Evolutionary conservation across 2,113 vertebrate genomes (phyloP).

Genomic region (Zonotrichia leucophrys): DNA sequence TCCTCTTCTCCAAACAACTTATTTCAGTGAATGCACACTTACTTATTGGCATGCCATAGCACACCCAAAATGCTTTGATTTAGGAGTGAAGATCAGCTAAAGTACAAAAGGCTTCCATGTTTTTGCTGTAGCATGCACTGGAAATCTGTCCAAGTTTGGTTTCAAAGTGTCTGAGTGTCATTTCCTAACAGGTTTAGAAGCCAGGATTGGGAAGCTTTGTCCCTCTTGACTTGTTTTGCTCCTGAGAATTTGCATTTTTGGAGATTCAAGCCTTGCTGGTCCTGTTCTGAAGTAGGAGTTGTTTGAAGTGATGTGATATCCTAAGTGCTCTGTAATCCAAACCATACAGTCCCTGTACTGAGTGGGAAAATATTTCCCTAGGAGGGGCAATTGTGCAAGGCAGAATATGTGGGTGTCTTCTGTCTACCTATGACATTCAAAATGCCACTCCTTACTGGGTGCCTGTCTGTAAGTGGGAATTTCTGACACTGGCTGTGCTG

Average conservation of each 20-base stretch:
- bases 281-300: not conserved
- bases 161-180: not conserved
- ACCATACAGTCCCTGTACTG: rapidly evolving
- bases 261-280: not conserved
- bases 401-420: not conserved
- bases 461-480: slow-evolving; percentile 11
- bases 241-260: not conserved
- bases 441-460: not conserved
- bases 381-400: not conserved
- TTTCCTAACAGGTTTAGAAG: not conserved
- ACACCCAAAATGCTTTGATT: not conserved
- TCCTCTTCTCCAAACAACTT: not conserved
- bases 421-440: not conserved
- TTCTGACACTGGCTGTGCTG: slow-evolving; percentile 28
- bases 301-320: not conserved
- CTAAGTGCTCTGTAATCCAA: not conserved
- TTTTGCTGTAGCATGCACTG: not conserved
- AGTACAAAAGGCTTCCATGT: not conserved
- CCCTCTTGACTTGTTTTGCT: not conserved
- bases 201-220: not conserved
- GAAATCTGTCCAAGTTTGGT: not conserved
- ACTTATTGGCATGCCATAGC: not conserved
- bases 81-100: not conserved
- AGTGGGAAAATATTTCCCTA: not conserved
- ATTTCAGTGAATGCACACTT: not conserved